Evolutionary conservation across 2,888 invertebrate genomes (phyloP).

Genomic region (Nemapogon koenigi): DNA sequence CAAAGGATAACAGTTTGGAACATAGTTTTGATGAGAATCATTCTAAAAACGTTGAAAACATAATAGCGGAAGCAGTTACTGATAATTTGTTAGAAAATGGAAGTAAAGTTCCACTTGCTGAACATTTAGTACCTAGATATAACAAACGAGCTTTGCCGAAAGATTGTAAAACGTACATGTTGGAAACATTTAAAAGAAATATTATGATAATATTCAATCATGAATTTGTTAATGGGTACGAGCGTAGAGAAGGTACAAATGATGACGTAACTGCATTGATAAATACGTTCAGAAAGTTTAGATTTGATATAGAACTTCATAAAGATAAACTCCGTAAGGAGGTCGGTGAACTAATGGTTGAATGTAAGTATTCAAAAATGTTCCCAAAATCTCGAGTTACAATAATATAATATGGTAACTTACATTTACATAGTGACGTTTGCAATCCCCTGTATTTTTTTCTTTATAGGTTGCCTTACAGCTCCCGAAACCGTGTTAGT

Average conservation of each 20-base stretch:
- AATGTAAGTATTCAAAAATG: neutral
- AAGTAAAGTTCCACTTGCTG: neutral
- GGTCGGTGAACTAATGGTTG: neutral
- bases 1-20: too few species aligned
- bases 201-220: constrained; percentile 9
- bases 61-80: too few species aligned
- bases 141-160: constrained; percentile 28
- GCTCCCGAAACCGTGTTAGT: too few species aligned
- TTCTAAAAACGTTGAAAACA: too few species aligned
- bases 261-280: constrained; percentile 31
- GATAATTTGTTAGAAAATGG: too few species aligned
- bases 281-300: constrained; percentile 31
- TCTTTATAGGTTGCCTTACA: too few species aligned
- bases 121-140: neutral
- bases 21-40: too few species aligned
- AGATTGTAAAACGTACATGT: constrained; percentile 19
- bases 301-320: constrained; percentile 32
- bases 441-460: too few species aligned
- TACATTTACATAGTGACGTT: too few species aligned
- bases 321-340: constrained; percentile 19
- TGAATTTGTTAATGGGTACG: constrained; percentile 22
- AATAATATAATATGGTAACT: too few species aligned
- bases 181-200: constrained; percentile 9
- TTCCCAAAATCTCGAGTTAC: too few species aligned
- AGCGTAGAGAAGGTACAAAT: constrained; percentile 32